Conservation (phyloP, 2,797 vertebrate species). For the Tragelaphus oryx region DNA sequence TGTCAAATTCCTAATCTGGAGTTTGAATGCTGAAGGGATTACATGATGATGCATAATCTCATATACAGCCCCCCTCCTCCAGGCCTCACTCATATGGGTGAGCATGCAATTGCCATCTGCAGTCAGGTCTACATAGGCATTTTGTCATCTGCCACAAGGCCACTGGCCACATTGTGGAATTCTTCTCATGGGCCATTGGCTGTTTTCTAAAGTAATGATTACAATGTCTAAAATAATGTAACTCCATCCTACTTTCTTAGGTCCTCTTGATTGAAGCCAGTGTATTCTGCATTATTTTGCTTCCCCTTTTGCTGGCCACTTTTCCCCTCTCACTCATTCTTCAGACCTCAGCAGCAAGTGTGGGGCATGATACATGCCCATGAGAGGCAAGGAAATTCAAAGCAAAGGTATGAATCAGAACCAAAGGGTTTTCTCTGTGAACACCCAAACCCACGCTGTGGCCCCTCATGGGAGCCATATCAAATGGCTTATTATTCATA, state of each 20-base stretch:
- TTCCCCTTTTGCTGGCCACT: not conserved
- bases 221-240: not conserved
- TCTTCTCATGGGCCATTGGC: slow-evolving; percentile 35
- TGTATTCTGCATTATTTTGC: not conserved
- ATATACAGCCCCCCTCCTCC: not conserved
- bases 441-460: not conserved
- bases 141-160: slow-evolving; percentile 67
- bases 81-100: not conserved
- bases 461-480: too few relatives aligned
- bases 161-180: slow-evolving; percentile 28
- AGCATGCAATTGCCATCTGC: not conserved
- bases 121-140: slow-evolving; percentile 50
- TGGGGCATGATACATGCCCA: slow-evolving; percentile 27
- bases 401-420: not conserved
- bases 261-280: not conserved
- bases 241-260: not conserved
- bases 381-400: slow-evolving; percentile 35
- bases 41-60: not conserved
- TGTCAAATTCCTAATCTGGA: slow-evolving; percentile 61
- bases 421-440: not conserved
- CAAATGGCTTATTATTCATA: not conserved
- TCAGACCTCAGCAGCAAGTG: slow-evolving; percentile 2
- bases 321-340: not conserved
- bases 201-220: slow-evolving; percentile 60
- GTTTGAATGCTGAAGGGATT: slow-evolving; percentile 21